Percentiles rank a stretch among this genome's conserved stretches.
These are phyloP conservation scores for Physocephala rufipes DNA, from an alignment of 2,888 invertebrate genomes.

Conservation along the genomic window DNA sequence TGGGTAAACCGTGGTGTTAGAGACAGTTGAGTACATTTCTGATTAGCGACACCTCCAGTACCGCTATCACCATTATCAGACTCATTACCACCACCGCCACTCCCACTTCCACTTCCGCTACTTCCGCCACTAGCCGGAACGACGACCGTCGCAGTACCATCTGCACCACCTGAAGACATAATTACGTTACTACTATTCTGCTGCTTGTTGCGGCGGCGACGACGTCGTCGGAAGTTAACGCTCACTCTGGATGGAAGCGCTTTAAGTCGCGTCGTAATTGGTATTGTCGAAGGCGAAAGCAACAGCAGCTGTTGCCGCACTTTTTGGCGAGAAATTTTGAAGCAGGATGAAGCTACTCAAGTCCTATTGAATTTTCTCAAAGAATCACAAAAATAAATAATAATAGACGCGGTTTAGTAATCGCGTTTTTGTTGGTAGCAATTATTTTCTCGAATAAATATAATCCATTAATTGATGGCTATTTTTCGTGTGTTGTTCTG, in stretches of 20 bases:
- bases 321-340: slow-evolving; percentile 37
- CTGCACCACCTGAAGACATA: slow-evolving; percentile 44
- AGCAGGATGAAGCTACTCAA: slow-evolving; percentile 19
- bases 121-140: slow-evolving; percentile 34
- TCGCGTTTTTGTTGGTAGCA: too few relatives aligned
- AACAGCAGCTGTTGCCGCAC: slow-evolving; percentile 37
- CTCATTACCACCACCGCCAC: slow-evolving; percentile 30
- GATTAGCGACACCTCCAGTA: slow-evolving; percentile 20
- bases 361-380: slow-evolving; percentile 19
- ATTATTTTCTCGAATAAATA: too few relatives aligned
- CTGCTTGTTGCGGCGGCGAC: slow-evolving; percentile 18
- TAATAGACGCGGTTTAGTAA: not conserved
- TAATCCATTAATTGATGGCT: slow-evolving; percentile 13
- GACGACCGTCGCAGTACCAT: slow-evolving; percentile 34
- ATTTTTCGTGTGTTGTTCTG: not conserved
- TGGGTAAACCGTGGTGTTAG: slow-evolving; percentile 63
- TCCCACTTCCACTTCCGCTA: slow-evolving; percentile 9
- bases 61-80: slow-evolving; percentile 25
- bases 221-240: slow-evolving; percentile 16
- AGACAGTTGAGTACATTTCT: slow-evolving; percentile 47
- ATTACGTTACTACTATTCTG: slow-evolving; percentile 33
- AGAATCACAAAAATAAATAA: not conserved
- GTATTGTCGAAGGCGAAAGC: slow-evolving; percentile 42
- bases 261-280: slow-evolving; percentile 9
- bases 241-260: not conserved